These are phyloP conservation scores for Oscheius onirici DNA, from an alignment of 2,888 invertebrate species.

Conservation along the genomic window DNA sequence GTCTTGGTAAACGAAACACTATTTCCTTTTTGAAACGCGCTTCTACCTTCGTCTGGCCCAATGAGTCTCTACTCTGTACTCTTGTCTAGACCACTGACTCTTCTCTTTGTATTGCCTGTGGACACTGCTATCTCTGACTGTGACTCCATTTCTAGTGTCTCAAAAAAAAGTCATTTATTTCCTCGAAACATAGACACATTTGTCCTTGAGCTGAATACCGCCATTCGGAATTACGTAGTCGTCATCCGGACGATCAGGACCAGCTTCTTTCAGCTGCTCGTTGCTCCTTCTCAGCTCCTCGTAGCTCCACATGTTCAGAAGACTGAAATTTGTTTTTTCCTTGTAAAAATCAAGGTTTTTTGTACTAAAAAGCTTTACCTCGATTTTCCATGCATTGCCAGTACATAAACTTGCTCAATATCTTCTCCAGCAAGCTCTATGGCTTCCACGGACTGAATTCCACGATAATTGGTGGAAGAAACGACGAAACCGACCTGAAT, in stretches of 20 bases:
- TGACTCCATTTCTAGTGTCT: too few species aligned
- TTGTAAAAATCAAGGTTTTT: neutral
- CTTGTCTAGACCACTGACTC: too few species aligned
- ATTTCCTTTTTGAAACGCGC: too few species aligned
- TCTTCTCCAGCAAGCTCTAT: neutral
- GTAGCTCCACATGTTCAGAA: slow-evolving; percentile 56
- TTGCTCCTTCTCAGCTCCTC: slow-evolving; percentile 55
- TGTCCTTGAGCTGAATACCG: slow-evolving; percentile 17
- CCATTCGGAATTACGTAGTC: slow-evolving; percentile 7
- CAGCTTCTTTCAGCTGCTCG: slow-evolving; percentile 54
- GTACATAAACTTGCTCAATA: neutral
- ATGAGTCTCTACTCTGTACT: too few species aligned
- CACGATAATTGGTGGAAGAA: neutral
- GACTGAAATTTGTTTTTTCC: slow-evolving; percentile 26
- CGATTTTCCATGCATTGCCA: slow-evolving; percentile 60
- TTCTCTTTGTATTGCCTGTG: too few species aligned
- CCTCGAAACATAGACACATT: slow-evolving; percentile 13
- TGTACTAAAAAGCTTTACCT: too few species aligned
- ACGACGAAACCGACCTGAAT: slow-evolving; percentile 41
- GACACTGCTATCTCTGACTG: too few species aligned
- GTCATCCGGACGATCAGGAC: slow-evolving; percentile 36
- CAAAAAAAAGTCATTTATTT: neutral
- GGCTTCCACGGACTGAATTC: neutral
- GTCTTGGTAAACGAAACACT: too few species aligned
- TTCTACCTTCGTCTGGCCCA: too few species aligned